Evolutionary conservation across 2,113 vertebrate species (phyloP), one percentile per base, ranked within the genome.

Genomic region (Lagopus muta): DNA sequence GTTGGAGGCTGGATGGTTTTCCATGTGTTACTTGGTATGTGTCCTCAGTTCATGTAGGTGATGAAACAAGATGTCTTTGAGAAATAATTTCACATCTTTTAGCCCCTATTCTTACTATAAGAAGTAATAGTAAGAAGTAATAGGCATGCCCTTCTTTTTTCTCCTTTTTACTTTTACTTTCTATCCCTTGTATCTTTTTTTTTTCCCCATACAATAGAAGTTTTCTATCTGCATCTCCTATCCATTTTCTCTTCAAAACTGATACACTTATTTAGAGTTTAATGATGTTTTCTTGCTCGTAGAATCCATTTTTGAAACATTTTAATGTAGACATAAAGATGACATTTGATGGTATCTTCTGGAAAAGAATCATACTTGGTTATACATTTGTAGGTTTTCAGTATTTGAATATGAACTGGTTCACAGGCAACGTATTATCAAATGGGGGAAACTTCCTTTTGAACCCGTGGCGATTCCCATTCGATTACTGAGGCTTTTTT

Each of bases 311-410:
- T 69, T 42, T n/a, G 21, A 20, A 40, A 36, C 4, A 4, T 12
- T 8, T 3, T 1, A 10, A 42, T 45, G n/a, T 1, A 10, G 17
- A 16, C 9, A 6, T 4, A 2, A 24, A 20, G 9, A 6, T 66
- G 36, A 8, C 58, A 83, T 75, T 50, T 2, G 0, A 10, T 0
- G 7, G 3, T 28, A 3, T 15, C n/a, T 20, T 11, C 20, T 14
- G n/a, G 57, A 36, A 20, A 32, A 4, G 42, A 67, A 16, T 8
- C 12, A 7, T 8, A 1, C 34, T 43, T 17, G 45, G 13, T 19
- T 3, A 4, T 2, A 2, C 1, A 0, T 6, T 21, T 24, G 2
- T 7, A 8, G 2, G 10, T 24, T 1, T 10, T 5, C 24, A 2
- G 3, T 5, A 40, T 5, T 28, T 24, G 2, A 19, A 4, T 8